phyloP scores from a whole-genome alignment of 2,797 vertebrate species.

The Enteromius trimaculatus region DNA sequence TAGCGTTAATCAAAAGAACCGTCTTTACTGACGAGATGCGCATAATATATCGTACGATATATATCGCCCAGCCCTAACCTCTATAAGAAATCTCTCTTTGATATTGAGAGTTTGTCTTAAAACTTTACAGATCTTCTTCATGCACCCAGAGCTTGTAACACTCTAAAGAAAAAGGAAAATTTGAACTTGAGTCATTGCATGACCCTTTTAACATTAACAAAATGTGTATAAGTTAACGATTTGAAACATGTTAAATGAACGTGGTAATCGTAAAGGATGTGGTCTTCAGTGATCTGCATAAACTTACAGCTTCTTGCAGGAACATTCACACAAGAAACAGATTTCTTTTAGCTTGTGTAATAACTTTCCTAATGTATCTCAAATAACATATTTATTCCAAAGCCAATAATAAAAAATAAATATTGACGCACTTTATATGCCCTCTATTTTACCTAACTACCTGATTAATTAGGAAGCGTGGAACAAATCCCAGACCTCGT shows the following conservation, averaged over 20 bases:
- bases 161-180: too few relatives aligned
- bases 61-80: too few relatives aligned
- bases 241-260: not conserved
- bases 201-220: not conserved
- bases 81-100: too few relatives aligned
- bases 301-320: not conserved
- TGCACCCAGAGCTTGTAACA: too few relatives aligned
- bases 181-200: too few relatives aligned
- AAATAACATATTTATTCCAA: slow-evolving; percentile 18
- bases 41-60: too few relatives aligned
- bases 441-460: slow-evolving; percentile 29
- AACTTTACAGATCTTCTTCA: too few relatives aligned
- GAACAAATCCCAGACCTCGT: slow-evolving; percentile 30
- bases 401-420: slow-evolving; percentile 21
- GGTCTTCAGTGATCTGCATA: not conserved
- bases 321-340: not conserved
- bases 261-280: not conserved
- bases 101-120: too few relatives aligned
- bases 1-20: too few relatives aligned
- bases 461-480: slow-evolving; percentile 33
- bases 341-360: not conserved
- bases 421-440: slow-evolving; percentile 1
- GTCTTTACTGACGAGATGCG: too few relatives aligned
- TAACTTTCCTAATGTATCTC: not conserved
- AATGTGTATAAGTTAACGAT: not conserved